phyloP scores from a whole-genome alignment of 2,797 vertebrate species.

The Coregonus ussuriensis region DNA sequence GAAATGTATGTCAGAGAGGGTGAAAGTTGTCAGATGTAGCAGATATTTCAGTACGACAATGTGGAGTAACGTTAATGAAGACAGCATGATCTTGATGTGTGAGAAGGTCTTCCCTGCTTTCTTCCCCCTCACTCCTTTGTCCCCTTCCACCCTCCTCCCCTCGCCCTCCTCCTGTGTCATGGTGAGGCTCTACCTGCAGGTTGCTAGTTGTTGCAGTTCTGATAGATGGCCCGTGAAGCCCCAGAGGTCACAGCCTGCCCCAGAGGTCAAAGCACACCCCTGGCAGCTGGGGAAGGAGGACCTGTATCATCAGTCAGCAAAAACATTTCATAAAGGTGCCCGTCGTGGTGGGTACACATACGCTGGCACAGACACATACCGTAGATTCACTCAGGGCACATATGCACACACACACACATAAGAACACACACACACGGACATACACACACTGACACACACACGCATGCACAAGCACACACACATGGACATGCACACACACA shows the following conservation, averaged over 20 bases:
- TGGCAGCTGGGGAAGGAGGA: slow-evolving; percentile 16
- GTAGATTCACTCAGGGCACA: background rate
- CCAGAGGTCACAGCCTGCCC: background rate
- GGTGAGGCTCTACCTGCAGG: background rate
- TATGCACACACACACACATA: background rate
- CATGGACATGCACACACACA: too few species aligned
- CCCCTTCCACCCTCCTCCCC: background rate
- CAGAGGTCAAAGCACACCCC: slow-evolving; percentile 8
- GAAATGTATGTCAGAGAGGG: background rate
- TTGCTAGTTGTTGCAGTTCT: background rate
- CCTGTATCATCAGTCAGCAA: slow-evolving; percentile 6
- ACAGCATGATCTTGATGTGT: background rate
- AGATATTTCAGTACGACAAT: too few species aligned
- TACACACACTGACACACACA: background rate
- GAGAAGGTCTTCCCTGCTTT: background rate
- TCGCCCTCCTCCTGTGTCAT: background rate
- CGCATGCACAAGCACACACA: background rate
- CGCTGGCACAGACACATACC: background rate
- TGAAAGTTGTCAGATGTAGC: too few species aligned
- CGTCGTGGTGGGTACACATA: background rate
- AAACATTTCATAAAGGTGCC: slow-evolving; percentile 3
- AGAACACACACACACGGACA: background rate
- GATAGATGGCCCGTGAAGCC: background rate
- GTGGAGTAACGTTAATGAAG: background rate
- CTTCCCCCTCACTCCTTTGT: background rate